These are phyloP conservation scores for Leptogaster cylindrica DNA, from an alignment of 2,888 invertebrate genomes.

Conservation along the genomic window DNA sequence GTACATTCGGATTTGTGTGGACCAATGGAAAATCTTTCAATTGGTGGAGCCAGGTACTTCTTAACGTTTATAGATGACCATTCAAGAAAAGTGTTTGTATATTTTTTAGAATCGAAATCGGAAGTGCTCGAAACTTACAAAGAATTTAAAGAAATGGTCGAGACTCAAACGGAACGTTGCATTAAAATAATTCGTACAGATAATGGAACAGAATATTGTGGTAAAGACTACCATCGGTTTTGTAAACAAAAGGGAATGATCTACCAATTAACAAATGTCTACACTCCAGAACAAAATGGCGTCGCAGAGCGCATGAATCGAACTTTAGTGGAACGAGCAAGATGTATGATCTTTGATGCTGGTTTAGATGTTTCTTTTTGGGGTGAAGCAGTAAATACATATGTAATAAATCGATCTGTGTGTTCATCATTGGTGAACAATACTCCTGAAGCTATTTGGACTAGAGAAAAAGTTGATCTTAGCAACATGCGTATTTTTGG, in stretches of 20 bases:
- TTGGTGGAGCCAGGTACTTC: slow-evolving; percentile 54
- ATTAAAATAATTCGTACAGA: slow-evolving; percentile 40
- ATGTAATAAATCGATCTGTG: slow-evolving; percentile 44
- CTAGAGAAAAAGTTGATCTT: slow-evolving; percentile 53
- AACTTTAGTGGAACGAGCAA: slow-evolving; percentile 47
- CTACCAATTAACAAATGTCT: slow-evolving; percentile 1
- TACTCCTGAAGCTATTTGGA: slow-evolving; percentile 57
- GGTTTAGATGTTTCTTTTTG: slow-evolving; percentile 42
- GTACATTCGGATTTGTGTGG: slow-evolving; percentile 57
- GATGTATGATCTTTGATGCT: slow-evolving; percentile 48
- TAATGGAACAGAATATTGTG: slow-evolving; percentile 39
- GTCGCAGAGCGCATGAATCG: slow-evolving; percentile 36
- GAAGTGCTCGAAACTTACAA: slow-evolving; percentile 41
- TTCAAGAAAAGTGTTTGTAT: slow-evolving; percentile 41
- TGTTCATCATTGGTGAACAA: slow-evolving; percentile 33
- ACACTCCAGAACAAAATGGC: slow-evolving; percentile 32
- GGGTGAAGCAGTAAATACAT: slow-evolving; percentile 48
- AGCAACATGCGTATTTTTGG: slow-evolving; percentile 57
- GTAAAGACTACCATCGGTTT: slow-evolving; percentile 16
- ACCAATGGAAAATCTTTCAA: slow-evolving; percentile 54
- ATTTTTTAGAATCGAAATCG: slow-evolving; percentile 43
- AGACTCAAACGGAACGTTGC: slow-evolving; percentile 43
- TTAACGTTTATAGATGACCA: slow-evolving; percentile 56
- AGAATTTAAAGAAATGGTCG: slow-evolving; percentile 42
- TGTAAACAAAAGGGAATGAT: slow-evolving; percentile 35